Conservation (phyloP, 2,113 vertebrate species). For the Neofelis nebulosa region DNA sequence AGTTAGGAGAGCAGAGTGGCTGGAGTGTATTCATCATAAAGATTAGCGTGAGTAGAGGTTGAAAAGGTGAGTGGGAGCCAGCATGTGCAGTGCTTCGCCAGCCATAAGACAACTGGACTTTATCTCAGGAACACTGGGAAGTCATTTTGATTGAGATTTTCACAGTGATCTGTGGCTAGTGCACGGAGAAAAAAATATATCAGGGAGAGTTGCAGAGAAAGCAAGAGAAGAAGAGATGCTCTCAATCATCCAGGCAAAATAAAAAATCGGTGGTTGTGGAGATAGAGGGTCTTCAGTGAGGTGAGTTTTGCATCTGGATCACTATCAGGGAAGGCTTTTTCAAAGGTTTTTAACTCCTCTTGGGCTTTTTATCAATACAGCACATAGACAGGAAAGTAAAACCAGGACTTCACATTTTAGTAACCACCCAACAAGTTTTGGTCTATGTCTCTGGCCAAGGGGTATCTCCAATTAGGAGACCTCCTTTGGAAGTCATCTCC, state of each 20-base stretch:
- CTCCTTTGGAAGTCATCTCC: background rate
- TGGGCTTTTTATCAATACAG: background rate
- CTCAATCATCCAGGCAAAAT: background rate
- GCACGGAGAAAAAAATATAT: background rate
- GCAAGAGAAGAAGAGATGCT: background rate
- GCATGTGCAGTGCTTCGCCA: fast-evolving
- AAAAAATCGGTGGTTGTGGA: background rate
- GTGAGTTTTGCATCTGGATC: background rate
- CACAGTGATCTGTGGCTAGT: background rate
- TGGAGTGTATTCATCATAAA: background rate
- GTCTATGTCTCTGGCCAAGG: background rate
- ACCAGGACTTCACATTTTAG: background rate
- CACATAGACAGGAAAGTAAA: background rate
- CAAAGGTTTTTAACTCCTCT: background rate
- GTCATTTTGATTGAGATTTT: background rate
- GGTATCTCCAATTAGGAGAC: background rate
- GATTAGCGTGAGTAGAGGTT: background rate
- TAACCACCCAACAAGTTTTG: background rate
- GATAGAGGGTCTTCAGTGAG: background rate
- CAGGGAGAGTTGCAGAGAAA: background rate
- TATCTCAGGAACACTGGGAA: background rate
- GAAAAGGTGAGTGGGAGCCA: background rate
- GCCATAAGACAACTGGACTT: background rate
- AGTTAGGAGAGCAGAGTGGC: background rate
- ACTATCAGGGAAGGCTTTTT: background rate